These are phyloP conservation scores for Speoplatyrhinus poulsoni DNA, from an alignment of 2,113 vertebrate genomes.

Conservation along the genomic window DNA sequence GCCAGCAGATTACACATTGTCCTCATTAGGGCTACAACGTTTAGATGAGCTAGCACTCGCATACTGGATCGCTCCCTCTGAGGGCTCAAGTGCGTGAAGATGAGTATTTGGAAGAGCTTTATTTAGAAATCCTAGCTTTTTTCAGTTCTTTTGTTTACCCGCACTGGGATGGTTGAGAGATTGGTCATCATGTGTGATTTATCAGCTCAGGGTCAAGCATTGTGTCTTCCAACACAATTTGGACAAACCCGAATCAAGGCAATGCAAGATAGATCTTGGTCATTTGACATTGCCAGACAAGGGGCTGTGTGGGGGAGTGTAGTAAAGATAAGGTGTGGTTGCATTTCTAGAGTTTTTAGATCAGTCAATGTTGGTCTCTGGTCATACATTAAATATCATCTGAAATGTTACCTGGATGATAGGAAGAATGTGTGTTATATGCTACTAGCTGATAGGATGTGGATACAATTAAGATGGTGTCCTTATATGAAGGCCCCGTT, in stretches of 20 bases:
- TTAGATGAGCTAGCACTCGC: not conserved
- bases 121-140: not conserved
- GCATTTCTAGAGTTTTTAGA: not conserved
- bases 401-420: not conserved
- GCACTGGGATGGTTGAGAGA: not conserved
- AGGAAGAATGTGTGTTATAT: not conserved
- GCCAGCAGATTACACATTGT: conserved; percentile 53
- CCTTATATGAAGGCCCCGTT: conserved; percentile 24
- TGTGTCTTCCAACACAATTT: not conserved
- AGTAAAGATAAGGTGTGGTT: not conserved
- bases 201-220: not conserved
- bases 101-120: not conserved
- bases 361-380: not conserved
- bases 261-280: not conserved
- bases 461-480: too few species aligned
- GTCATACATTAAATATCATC: not conserved
- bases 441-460: not conserved
- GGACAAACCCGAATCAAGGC: not conserved
- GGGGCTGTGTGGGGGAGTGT: not conserved
- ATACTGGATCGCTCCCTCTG: too few species aligned
- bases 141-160: not conserved
- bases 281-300: not conserved
- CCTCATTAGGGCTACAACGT: conserved; percentile 45
- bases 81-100: not conserved
- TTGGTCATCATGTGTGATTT: not conserved